phyloP scores from a whole-genome alignment of 2,797 vertebrate genomes.

The Triplophysa bombifrons region DNA sequence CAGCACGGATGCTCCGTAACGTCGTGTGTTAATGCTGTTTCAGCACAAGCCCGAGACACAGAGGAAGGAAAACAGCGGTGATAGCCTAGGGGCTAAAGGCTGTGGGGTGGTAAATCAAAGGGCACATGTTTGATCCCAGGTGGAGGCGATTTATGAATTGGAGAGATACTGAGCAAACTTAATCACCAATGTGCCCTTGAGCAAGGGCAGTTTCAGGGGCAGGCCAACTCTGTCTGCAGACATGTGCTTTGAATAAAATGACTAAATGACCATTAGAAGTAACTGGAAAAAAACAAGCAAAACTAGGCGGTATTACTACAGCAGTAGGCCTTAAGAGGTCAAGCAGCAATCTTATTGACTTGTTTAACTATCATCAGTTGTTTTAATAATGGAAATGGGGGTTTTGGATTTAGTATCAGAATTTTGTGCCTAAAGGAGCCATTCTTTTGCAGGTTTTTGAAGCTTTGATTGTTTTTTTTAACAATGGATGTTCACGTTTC shows the following conservation, averaged over 20 bases:
- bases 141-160: conserved; percentile 39
- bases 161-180: conserved; percentile 29
- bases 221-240: background rate
- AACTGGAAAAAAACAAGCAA: background rate
- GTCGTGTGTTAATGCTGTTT: conserved; percentile 37
- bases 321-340: background rate
- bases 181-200: conserved; percentile 34
- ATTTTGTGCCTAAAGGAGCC: too few species aligned
- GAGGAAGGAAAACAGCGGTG: conserved; percentile 26
- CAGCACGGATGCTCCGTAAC: conserved; percentile 18
- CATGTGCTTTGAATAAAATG: conserved; percentile 19
- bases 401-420: background rate
- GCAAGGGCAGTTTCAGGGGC: conserved; percentile 6
- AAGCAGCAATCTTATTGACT: background rate
- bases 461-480: too few species aligned
- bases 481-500: too few species aligned
- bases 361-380: background rate
- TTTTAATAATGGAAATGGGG: background rate
- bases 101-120: conserved; percentile 33
- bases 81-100: conserved; percentile 33
- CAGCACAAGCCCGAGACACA: conserved; percentile 38
- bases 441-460: too few species aligned
- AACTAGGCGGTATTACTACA: background rate
- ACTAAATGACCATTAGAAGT: conserved; percentile 1
- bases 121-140: conserved; percentile 26